A percentile compares a stretch with the other conserved stretches of the same genome.
Conservation (phyloP, 2,888 invertebrate species). For the Acronicta leporina region DNA sequence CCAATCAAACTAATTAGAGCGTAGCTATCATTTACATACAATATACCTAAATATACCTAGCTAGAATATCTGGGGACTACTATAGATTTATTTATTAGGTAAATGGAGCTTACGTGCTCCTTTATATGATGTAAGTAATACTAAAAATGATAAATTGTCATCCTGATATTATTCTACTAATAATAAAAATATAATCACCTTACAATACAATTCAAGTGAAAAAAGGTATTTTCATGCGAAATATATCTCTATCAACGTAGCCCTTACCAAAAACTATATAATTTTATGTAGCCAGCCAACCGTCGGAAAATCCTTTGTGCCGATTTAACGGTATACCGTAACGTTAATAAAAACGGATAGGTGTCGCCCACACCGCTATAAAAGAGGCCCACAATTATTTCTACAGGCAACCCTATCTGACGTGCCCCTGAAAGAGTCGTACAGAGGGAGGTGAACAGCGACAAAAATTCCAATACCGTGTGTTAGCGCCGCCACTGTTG, state of each 20-base stretch:
- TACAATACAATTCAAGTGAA: conserved; percentile 6
- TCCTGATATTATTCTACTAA: conserved; percentile 21
- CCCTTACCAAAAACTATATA: conserved; percentile 45
- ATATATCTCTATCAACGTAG: conserved; percentile 13
- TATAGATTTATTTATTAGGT: conserved; percentile 17
- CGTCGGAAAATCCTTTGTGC: conserved; percentile 68
- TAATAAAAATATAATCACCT: conserved; percentile 8
- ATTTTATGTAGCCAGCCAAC: conserved; percentile 54
- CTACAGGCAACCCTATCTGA: conserved; percentile 64
- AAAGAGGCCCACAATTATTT: conserved; percentile 73
- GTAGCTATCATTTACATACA: conserved; percentile 12
- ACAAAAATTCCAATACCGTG: conserved; percentile 76
- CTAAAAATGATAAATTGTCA: conserved; percentile 26
- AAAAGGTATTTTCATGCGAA: conserved; percentile 3
- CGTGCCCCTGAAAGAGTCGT: conserved; percentile 66
- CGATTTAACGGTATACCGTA: conserved; percentile 63
- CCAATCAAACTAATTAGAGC: conserved; percentile 16
- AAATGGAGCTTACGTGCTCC: conserved; percentile 21
- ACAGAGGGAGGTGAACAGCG: conserved; percentile 64
- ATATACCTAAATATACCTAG: too few species aligned
- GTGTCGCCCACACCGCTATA: conserved; percentile 65
- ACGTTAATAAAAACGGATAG: conserved; percentile 70
- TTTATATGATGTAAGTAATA: conserved; percentile 2
- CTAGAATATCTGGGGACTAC: conserved; percentile 7
- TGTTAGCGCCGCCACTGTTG: conserved; percentile 66